Evolutionary conservation across 1,140 invertebrate species (phyloP), one percentile per base, ranked within the genome.

Genomic region (Drosophila paulistorum): DNA sequence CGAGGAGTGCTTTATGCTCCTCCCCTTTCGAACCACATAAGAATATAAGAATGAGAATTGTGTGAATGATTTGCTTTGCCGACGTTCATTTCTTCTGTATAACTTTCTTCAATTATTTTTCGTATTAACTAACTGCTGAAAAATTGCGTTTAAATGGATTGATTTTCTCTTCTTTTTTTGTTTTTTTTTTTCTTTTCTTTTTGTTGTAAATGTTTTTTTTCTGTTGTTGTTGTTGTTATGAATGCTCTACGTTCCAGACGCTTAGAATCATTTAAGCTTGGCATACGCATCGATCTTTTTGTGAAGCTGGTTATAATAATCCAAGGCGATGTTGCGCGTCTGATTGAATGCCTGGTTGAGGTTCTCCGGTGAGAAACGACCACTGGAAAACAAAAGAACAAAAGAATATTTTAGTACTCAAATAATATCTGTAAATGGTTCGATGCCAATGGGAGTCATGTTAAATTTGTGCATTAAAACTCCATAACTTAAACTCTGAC

Each of bases 351-450:
- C 95, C 70, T 95, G 91, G 92, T 94, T 82, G 94, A 96, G 93
- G 85, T 94, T 95, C 91, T 96, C 95, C 37, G 96, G 95, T 55
- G 95, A 96, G 81, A 96, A 93, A 73, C 95, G 94, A 7, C 95
- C 96, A 61, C 96, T 96, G 92, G 54, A 95, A 95, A 63, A 64
- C 65, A 69, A 10, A 9, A n/a, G 26, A n/a, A 57, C 2, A 33
- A 23, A 33, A 23, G 7, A 3, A 9, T 41, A 11, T 13, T 39
- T 39, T 13, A 39, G 37, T 39, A 39, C 4, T 11, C 3, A 23
- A 23, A 2, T 23, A 23, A 23, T 23, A 23, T 23, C 17, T 17
- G 17, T 17, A 17, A 17, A 23, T 23, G 23, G 23, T 23, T 23
- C 23, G 23, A 23, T 23, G 23, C 23, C 23, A 23, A 23, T 23